Evolutionary conservation across 2,113 vertebrate genomes (phyloP).

Genomic region (Corythoichthys intestinalis): DNA sequence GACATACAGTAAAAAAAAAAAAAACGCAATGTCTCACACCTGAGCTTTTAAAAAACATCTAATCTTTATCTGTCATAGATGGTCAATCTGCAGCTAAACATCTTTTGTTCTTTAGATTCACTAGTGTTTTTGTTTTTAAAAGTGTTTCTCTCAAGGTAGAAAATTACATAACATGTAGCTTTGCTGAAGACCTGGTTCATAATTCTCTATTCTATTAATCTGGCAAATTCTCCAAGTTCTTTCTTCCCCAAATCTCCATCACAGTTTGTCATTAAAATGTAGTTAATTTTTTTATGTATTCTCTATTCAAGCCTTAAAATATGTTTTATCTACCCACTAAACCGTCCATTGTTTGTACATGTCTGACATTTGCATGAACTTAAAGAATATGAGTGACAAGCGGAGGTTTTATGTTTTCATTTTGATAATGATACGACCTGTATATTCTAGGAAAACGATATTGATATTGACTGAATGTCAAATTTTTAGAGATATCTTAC

Average conservation of each 20-base stretch:
- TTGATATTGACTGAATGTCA: conserved; percentile 16
- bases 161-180: neutral
- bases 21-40: conserved; percentile 31
- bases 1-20: conserved; percentile 27
- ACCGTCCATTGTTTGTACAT: conserved; percentile 7
- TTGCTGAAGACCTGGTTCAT: neutral
- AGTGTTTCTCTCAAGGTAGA: neutral
- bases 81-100: neutral
- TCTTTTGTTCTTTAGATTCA: neutral
- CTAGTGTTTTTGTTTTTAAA: neutral
- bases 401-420: conserved; percentile 52
- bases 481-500: neutral
- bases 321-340: conserved; percentile 8
- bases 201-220: neutral
- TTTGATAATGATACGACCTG: conserved; percentile 47
- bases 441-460: conserved; percentile 59
- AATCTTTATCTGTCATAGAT: neutral
- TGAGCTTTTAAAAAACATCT: conserved; percentile 4
- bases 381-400: conserved; percentile 33
- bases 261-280: conserved; percentile 41
- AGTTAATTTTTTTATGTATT: conserved; percentile 3
- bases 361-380: conserved; percentile 43
- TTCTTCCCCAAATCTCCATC: neutral
- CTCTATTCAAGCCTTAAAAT: conserved; percentile 23
- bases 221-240: neutral